These are phyloP conservation scores for Megaceryle maxima DNA, from an alignment of 2,113 vertebrate genomes.

Conservation along the genomic window DNA sequence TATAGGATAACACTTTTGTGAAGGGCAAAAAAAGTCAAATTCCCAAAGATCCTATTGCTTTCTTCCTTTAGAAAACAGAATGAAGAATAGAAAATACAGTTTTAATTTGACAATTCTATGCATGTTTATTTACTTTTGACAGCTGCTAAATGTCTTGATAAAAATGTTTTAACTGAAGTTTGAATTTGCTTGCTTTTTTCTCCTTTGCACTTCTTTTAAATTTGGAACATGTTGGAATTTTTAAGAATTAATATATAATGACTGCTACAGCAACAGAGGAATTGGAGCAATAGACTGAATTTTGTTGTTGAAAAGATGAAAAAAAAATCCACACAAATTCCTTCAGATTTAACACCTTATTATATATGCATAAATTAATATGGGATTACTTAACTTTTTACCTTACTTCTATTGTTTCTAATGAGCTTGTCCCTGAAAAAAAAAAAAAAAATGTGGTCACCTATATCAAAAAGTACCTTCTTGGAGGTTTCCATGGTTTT, in stretches of 20 bases:
- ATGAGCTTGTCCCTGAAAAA: neutral
- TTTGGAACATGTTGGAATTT: neutral
- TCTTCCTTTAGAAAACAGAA: neutral
- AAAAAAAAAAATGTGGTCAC: neutral
- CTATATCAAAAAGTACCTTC: neutral
- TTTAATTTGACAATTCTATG: neutral
- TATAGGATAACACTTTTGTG: neutral
- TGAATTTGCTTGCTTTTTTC: neutral
- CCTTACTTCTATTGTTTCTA: neutral
- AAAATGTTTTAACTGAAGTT: neutral
- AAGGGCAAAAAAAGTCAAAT: neutral
- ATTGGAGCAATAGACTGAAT: neutral
- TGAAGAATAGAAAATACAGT: neutral
- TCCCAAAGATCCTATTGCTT: neutral
- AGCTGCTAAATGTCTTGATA: neutral
- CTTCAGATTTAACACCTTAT: neutral
- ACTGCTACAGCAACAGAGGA: neutral
- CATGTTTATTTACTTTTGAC: neutral
- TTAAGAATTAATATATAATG: neutral
- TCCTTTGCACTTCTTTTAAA: neutral
- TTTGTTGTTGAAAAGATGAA: neutral
- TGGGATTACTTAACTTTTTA: neutral
- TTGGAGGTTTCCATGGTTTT: neutral
- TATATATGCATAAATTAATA: neutral
- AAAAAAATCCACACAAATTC: neutral